phyloP scores from a whole-genome alignment of 2,113 vertebrate species.

The Dasyprocta punctata region DNA sequence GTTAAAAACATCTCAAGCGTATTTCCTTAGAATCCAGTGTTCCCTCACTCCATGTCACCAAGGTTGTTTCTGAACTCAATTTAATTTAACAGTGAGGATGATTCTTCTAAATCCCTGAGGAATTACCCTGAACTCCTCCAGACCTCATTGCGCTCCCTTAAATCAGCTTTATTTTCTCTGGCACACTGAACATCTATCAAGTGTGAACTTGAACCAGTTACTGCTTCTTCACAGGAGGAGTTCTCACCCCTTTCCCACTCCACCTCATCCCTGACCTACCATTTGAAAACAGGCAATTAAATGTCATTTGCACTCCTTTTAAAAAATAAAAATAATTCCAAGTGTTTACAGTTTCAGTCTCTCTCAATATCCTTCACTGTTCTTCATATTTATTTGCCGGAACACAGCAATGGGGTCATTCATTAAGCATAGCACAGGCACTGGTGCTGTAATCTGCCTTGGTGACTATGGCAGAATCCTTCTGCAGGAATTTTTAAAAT shows the following conservation, averaged over 20 bases:
- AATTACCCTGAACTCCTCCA: slow-evolving; percentile 73
- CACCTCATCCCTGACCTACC: background rate
- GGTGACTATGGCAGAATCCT: slow-evolving; percentile 51
- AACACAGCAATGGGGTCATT: slow-evolving; percentile 23
- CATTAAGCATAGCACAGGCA: slow-evolving; percentile 15
- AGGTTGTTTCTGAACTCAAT: slow-evolving; percentile 41
- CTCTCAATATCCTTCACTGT: background rate
- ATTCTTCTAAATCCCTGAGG: slow-evolving; percentile 67
- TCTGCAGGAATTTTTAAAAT: slow-evolving; percentile 53
- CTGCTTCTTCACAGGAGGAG: background rate
- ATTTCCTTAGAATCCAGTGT: background rate
- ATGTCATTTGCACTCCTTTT: background rate
- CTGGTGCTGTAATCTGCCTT: slow-evolving; percentile 5
- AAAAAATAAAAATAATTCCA: slow-evolving; percentile 15
- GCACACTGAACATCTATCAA: slow-evolving; percentile 61
- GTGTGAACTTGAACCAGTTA: slow-evolving; percentile 50
- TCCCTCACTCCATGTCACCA: background rate
- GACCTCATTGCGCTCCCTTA: slow-evolving; percentile 62
- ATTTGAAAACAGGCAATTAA: background rate
- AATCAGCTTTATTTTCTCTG: slow-evolving; percentile 70
- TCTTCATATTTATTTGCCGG: slow-evolving; percentile 19
- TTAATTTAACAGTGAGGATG: slow-evolving; percentile 65
- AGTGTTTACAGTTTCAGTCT: background rate
- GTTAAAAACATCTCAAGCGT: background rate
- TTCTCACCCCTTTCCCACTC: background rate